Evolutionary conservation across 2,113 vertebrate species (phyloP).

Genomic region (Naja naja): DNA sequence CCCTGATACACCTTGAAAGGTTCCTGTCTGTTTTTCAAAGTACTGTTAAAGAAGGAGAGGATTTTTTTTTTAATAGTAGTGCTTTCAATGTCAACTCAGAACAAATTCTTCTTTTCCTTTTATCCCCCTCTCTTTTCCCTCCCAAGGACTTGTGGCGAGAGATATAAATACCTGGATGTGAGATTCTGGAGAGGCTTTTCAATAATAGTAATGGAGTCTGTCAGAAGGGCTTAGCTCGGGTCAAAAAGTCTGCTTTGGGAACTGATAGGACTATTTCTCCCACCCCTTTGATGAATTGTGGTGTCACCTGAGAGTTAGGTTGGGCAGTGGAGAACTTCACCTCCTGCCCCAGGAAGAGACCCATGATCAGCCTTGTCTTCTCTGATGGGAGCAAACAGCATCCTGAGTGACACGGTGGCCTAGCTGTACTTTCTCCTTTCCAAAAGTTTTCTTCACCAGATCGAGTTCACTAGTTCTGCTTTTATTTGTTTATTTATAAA

Average conservation of each 20-base stretch:
- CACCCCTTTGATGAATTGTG: slow-evolving; percentile 20
- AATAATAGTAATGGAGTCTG: slow-evolving; percentile 24
- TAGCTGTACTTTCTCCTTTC: not conserved
- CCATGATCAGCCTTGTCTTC: not conserved
- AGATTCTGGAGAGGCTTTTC: slow-evolving; percentile 20
- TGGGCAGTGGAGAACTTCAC: not conserved
- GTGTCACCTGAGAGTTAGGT: slow-evolving; percentile 23
- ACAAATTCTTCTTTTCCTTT: not conserved
- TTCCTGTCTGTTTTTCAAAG: not conserved
- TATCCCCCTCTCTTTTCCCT: not conserved
- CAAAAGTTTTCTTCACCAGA: not conserved
- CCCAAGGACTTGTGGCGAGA: slow-evolving; percentile 29
- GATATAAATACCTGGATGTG: slow-evolving; percentile 33
- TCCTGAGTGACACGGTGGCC: not conserved
- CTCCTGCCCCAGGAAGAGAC: not conserved
- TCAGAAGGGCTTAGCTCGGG: slow-evolving; percentile 25
- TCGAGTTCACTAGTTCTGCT: not conserved
- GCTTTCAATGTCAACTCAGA: slow-evolving; percentile 2
- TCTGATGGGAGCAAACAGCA: not conserved
- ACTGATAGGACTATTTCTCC: not conserved
- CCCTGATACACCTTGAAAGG: slow-evolving; percentile 12
- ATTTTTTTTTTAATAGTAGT: not conserved
- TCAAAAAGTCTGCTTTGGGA: slow-evolving; percentile 27
- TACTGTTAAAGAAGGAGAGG: not conserved
- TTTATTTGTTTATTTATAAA: not conserved